Evolutionary conservation across 2,888 invertebrate genomes (phyloP).

Genomic region (Lacanobia oleracea): DNA sequence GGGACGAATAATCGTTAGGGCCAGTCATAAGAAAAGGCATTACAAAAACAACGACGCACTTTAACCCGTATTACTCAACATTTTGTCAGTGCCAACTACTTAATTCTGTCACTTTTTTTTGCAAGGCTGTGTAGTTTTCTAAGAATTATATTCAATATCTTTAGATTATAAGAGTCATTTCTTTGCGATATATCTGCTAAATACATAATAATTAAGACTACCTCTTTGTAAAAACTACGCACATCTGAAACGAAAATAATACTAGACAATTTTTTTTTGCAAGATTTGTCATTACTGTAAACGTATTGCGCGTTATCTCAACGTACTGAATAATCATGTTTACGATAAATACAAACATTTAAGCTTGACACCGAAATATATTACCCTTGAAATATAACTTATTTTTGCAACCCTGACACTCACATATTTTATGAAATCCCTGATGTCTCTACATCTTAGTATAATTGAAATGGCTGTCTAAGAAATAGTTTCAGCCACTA

Average conservation of each 20-base stretch:
- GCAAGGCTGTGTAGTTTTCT: background rate
- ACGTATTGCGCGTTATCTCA: slow-evolving; percentile 19
- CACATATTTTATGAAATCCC: slow-evolving; percentile 53
- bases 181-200: background rate
- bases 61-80: slow-evolving; percentile 84
- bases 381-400: slow-evolving; percentile 39
- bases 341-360: slow-evolving; percentile 31
- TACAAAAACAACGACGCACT: slow-evolving; percentile 88
- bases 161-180: background rate
- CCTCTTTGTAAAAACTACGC: background rate
- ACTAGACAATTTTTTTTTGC: background rate
- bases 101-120: slow-evolving; percentile 72
- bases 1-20: slow-evolving; percentile 89
- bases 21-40: slow-evolving; percentile 87
- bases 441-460: slow-evolving; percentile 42
- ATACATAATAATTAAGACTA: slow-evolving; percentile 8
- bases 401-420: slow-evolving; percentile 31
- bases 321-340: slow-evolving; percentile 38
- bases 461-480: slow-evolving; percentile 40
- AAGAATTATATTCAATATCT: background rate
- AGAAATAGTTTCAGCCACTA: slow-evolving; percentile 27
- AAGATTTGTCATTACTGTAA: background rate
- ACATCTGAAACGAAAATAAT: background rate
- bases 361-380: slow-evolving; percentile 40
- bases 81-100: slow-evolving; percentile 84